Evolutionary conservation across 1,140 invertebrate species (phyloP), one percentile per base, ranked within the genome.

Genomic region (Nasonia giraulti): DNA sequence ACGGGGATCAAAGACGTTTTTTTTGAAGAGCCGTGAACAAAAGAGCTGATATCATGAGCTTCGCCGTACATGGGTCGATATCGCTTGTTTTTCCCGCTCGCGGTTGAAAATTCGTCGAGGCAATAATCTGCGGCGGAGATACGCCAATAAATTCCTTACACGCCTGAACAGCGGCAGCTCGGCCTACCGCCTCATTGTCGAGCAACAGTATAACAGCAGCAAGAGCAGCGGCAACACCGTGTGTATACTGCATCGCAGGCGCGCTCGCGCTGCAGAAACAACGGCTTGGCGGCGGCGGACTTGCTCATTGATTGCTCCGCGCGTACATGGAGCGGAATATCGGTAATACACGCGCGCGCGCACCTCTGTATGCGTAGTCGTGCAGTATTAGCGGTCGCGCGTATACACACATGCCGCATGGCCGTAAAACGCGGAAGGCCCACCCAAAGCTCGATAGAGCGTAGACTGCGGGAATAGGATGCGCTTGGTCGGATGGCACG

Each of bases 391-490:
- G 55, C 69, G 11, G 77, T 31, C 77, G 47, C 27, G 77, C 77
- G 27, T 37, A 77, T 27, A 74, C 27, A n/a, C 37, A 12, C 66
- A 37, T 7, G 31, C 27, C 27, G 71, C 40, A 20, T 62, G 20
- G 14, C 14, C 74, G 79, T 77, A 75, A 85, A 83, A 78, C 68
- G 50, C 82, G 77, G 69, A 50, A 82, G 83, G 83, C 83, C 86
- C 81, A 87, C 83, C 86, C 81, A 85, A 80, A 80, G 86, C 74
- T 83, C 83, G 86, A 85, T 85, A 83, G 81, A 87, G 86, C 86
- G 86, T 85, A 47, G 69, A 74, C 80, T 40, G 37, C 47, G 77
- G 50, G 83, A 75, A 82, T 76, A 82, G 81, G 80, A 80, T 40
- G 79, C 84, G 86, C 82, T 87, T 62, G 79, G 71, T 81, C 86